Evolutionary conservation across 1,140 invertebrate genomes (phyloP), one percentile per base, ranked within the genome.

Genomic region (Aphelinus atriplicis): DNA sequence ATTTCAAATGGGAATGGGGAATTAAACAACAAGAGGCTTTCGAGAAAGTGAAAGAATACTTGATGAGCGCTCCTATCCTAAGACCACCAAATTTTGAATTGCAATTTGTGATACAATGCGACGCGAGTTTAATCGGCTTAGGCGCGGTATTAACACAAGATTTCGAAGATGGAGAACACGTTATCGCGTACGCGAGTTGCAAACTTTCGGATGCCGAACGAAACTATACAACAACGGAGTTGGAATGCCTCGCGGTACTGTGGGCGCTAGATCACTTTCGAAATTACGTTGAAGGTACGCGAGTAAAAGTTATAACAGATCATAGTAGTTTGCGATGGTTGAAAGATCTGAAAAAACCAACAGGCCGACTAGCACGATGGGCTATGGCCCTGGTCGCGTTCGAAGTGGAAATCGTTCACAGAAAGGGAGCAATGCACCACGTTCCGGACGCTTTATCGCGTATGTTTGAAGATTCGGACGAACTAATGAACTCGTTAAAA

Each of bases 241-340:
- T 26, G 26, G 10, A 53, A 2, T 66, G 64, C 43, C 50, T 66
- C 2, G 64, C 10, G 7, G 64, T 66, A 2, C 7, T 66, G 7
- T 66, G 64, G 64, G 50, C 42, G 3, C 7, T 67, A 43, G 2
- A 56, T 2, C 53, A 65, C 4, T 2, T 50, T 48, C 1, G 63
- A 1, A 5, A 5, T 4, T 65, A 65, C 10, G 45, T 60, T 3
- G 42, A 70, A 58, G 57, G 57, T 1, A 65, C 42, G 5, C 76
- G 83, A 3, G 88, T 90, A 71, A 80, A 60, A 3, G 77, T 87
- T 1, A 77, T 84, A 61, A 88, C 85, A 7, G 75, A 76, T 10
- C 50, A 73, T 9, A 77, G 76, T 7, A 48, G 77, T 3, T 50
- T 78, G 5, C 71, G 60, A 47, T 75, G 72, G 71, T 47, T 75